Conservation (phyloP, 2,113 vertebrate genomes). For the Nerophis ophidion region DNA sequence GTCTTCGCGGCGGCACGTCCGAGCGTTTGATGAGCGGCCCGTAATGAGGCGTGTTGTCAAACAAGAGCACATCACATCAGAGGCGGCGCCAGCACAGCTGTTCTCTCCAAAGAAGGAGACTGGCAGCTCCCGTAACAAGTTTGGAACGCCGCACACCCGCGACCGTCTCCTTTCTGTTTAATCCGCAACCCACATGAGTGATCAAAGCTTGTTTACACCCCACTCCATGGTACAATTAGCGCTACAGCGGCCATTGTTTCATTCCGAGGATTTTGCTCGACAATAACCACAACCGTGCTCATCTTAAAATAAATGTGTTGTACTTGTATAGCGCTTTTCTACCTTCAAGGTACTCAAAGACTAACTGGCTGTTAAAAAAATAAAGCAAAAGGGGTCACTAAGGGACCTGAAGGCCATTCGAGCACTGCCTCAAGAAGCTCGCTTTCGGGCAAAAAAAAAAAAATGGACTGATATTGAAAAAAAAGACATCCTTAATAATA, state of each 20-base stretch:
- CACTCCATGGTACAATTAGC: conserved; percentile 59
- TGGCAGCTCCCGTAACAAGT: conserved; percentile 57
- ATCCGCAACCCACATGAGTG: conserved; percentile 65
- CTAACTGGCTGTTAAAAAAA: no score
- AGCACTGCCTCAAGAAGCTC: no score
- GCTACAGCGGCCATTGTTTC: conserved; percentile 56
- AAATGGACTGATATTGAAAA: no score
- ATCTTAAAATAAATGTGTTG: no score
- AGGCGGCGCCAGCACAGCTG: conserved; percentile 50
- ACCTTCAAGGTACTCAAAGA: no score
- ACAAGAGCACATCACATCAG: conserved; percentile 51
- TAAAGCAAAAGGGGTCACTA: no score
- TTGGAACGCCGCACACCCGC: conserved; percentile 53
- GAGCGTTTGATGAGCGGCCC: background rate
- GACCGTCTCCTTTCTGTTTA: conserved; percentile 55
- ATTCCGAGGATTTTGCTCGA: conserved; percentile 59
- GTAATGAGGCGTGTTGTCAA: conserved; percentile 49
- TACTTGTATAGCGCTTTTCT: no score
- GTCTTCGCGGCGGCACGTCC: background rate
- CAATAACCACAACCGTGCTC: conserved; percentile 59
- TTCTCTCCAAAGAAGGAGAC: conserved; percentile 55
- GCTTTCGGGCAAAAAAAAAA: no score
- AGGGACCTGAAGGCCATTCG: no score
- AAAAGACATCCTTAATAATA: no score
- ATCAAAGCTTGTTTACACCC: conserved; percentile 69